Base-by-base conservation (phyloP, 2,888 invertebrate genomes). In the Coenonympha arcania region DNA sequence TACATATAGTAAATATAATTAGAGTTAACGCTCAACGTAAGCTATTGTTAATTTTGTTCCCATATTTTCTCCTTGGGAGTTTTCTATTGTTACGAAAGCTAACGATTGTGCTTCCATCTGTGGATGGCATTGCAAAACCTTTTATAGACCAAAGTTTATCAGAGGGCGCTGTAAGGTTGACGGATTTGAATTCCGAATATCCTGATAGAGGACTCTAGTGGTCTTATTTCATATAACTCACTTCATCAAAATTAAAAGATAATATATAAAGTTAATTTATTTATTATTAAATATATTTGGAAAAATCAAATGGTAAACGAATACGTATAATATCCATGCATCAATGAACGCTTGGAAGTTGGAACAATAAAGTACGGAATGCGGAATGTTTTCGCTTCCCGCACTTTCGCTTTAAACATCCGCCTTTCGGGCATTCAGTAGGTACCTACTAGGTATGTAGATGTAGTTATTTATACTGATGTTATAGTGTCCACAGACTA, bases 391-490 rank as follows among this genome's bases (percentile, higher is more conserved):
- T 68, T 65, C 66, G 62, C 60, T 81, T 83, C 76, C 84, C 79
- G 70, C 67, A 82, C 84, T 84, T 84, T 85, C 83, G 79, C 79
- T 75, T 54, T 66, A 74, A 74, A 75, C 77, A 77, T 83, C 82
- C 83, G 81, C 73, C 79, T 79, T 73, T 71, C 75, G 69, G 64
- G 58, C 55, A 61, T 51, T 56, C n/a, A n/a, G 50, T 57, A 11
- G n/a, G n/a, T n/a, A n/a, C n/a, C n/a, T n/a, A n/a, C n/a, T n/a
- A n/a, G n/a, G 15, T 13, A 13, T 11, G 20, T 36, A 19, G 0
- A n/a, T 9, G 5, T 11, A 13, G 3, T 19, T 34, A 56, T 54
- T 56, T 52, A 45, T 49, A 51, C 24, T 26, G 48, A 50, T 49
- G 52, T 15, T 22, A 31, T 6, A 28, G 34, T 50, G 22, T 42